Conservation (phyloP, 2,797 vertebrate genomes). For the Malurus splendens region DNA sequence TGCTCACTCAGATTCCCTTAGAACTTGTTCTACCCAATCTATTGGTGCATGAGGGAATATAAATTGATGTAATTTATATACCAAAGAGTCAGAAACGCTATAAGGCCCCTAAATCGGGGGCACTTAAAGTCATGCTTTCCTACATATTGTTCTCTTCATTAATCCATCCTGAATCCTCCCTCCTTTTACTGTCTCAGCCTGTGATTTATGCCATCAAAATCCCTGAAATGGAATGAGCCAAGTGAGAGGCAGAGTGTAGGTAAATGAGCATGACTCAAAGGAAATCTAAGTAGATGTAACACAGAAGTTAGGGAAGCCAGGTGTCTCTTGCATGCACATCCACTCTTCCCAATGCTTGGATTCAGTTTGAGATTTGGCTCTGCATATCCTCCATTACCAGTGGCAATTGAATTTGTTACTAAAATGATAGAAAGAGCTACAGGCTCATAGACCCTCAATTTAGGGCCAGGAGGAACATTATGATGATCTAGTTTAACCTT, state of each 20-base stretch:
- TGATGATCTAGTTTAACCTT: neutral
- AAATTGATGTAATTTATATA: slow-evolving; percentile 41
- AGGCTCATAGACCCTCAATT: neutral
- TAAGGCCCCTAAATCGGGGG: neutral
- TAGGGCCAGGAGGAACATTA: neutral
- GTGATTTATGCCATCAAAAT: neutral
- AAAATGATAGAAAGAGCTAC: neutral
- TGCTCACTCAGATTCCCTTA: slow-evolving; percentile 30
- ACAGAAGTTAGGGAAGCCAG: neutral
- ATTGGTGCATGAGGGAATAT: slow-evolving; percentile 20
- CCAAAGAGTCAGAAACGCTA: neutral
- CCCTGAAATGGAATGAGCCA: neutral
- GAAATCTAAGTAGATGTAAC: neutral
- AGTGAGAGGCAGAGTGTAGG: neutral
- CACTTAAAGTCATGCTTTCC: slow-evolving; percentile 2
- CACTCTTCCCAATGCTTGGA: neutral
- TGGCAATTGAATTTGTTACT: neutral
- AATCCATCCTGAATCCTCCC: neutral
- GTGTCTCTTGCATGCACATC: neutral
- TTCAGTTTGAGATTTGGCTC: neutral
- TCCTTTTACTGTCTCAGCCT: neutral
- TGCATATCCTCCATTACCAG: neutral
- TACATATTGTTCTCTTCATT: neutral
- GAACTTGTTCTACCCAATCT: slow-evolving; percentile 31
- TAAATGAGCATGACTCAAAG: neutral